phyloP scores from a whole-genome alignment of 2,888 invertebrate genomes.

The Balanococcus diminutus region DNA sequence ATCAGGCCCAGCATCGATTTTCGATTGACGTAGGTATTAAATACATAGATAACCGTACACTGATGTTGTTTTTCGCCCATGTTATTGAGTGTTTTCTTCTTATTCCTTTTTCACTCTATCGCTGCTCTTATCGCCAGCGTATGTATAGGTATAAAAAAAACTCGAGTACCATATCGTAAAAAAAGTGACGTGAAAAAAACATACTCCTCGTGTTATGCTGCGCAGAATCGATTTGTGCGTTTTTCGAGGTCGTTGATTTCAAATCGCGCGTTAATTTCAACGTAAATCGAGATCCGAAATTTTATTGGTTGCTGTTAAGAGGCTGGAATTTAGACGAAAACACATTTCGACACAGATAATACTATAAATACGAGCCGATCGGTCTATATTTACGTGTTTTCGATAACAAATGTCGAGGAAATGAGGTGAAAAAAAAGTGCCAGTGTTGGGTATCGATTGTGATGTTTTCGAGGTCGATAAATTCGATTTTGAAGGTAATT shows the following conservation, averaged over 20 bases:
- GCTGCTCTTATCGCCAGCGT: not conserved
- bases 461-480: not conserved
- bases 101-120: no score
- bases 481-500: not conserved
- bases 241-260: not conserved
- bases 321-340: not conserved
- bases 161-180: not conserved
- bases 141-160: not conserved
- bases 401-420: not conserved
- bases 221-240: not conserved
- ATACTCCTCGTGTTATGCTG: not conserved
- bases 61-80: not conserved
- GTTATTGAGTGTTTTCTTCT: not conserved
- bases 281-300: not conserved
- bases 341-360: not conserved
- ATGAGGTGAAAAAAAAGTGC: not conserved
- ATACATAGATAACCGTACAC: not conserved
- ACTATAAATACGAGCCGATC: not conserved
- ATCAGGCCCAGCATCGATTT: not conserved
- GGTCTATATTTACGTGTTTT: no score
- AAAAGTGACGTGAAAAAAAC: conserved; percentile 10
- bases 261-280: not conserved
- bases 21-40: not conserved
- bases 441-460: not conserved
- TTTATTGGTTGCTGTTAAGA: not conserved